Conservation (phyloP, 1,140 invertebrate genomes). For the Episyrphus balteatus region DNA sequence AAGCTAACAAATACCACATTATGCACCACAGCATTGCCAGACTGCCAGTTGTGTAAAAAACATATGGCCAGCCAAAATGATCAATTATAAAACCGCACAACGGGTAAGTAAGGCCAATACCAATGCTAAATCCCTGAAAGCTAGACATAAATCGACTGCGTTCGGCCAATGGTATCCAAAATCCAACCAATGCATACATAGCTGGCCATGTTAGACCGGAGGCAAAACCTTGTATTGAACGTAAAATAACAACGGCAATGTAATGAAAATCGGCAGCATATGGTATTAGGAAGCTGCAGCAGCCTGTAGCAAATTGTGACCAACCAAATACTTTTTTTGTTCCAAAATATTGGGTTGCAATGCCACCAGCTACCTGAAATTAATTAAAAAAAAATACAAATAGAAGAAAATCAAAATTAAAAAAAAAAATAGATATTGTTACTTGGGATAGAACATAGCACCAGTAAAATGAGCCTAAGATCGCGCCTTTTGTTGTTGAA, state of each 20-base stretch:
- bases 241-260: conserved; percentile 45
- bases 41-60: conserved; percentile 61
- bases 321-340: conserved; percentile 67
- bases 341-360: conserved; percentile 67
- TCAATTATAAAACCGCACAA: conserved; percentile 58
- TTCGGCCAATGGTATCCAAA: conserved; percentile 71
- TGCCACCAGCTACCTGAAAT: conserved; percentile 47
- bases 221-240: conserved; percentile 56
- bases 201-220: conserved; percentile 75
- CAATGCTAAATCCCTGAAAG: conserved; percentile 66
- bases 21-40: conserved; percentile 51
- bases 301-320: conserved; percentile 54
- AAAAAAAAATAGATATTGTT: conserved; percentile 1
- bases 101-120: conserved; percentile 59
- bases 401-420: neutral
- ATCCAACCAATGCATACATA: conserved; percentile 73
- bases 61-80: conserved; percentile 51
- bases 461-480: conserved; percentile 60
- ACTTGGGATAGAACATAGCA: conserved; percentile 57
- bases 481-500: conserved; percentile 46
- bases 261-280: conserved; percentile 50
- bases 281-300: conserved; percentile 56
- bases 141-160: conserved; percentile 65
- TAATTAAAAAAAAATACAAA: neutral
- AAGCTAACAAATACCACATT: conserved; percentile 65